Conservation (phyloP, 1,140 invertebrate species). For the Drosophila bocki region DNA sequence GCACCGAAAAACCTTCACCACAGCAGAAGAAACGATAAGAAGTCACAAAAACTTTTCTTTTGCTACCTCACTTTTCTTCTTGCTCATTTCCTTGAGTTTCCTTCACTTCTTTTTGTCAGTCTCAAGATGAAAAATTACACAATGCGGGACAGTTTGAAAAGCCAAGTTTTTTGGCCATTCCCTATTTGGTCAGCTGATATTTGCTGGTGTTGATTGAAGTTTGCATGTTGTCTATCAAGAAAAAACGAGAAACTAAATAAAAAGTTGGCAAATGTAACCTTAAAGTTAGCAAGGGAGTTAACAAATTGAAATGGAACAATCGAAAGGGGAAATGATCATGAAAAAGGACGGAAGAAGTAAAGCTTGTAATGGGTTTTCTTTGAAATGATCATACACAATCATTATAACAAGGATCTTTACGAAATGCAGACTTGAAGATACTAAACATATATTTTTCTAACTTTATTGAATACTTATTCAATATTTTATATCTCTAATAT, state of each 20-base stretch:
- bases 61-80: conserved; percentile 9
- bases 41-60: conserved; percentile 71
- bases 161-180: conserved; percentile 55
- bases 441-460: no score
- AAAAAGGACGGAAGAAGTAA: no score
- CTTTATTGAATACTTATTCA: no score
- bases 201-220: conserved; percentile 79
- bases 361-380: not conserved
- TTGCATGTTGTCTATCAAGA: conserved; percentile 65
- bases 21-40: conserved; percentile 73
- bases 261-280: conserved; percentile 12
- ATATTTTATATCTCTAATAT: not conserved
- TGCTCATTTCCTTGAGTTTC: conserved; percentile 29
- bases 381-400: no score
- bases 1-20: conserved; percentile 38
- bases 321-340: not conserved
- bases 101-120: conserved; percentile 41
- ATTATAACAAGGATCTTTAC: no score
- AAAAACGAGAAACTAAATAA: conserved; percentile 10
- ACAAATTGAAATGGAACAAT: conserved; percentile 14
- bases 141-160: conserved; percentile 77
- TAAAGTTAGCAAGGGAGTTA: conserved; percentile 6
- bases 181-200: conserved; percentile 40
- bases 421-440: no score
- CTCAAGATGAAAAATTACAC: conserved; percentile 80